Base-by-base conservation (phyloP, 2,113 vertebrate species). In the Ceratotherium simum region DNA sequence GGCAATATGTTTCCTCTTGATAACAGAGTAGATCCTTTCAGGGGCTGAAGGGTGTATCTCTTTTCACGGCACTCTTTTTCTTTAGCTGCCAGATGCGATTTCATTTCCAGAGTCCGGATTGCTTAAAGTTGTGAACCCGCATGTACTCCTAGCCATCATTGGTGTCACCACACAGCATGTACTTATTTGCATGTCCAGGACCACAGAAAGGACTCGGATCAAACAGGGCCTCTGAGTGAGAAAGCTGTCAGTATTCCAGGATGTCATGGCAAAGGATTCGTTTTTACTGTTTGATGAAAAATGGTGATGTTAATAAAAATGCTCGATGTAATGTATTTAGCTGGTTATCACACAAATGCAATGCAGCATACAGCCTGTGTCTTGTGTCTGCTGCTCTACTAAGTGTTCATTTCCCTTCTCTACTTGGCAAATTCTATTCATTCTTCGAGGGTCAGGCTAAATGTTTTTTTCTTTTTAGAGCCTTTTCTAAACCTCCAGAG, bases 231-330 rank as follows among this genome's bases (percentile, higher is more conserved):
- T 84, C 29, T 84, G 69, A 79, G n/a, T 39, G 13, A 42, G 27
- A 92, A 93, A 60, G 14, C 39, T 91, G 78, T 84, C 31, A 36
- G 25, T 75, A 56, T 92, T 92, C 13, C 65, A 94, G 16, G 80
- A 75, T 94, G 67, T 96, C 48, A 62, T 39, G 31, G 16, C 2
- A 42, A 75, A 94, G 8, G 79, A 75, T 46, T 60, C 29, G 48
- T 69, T 94, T 96, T 60, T 62, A 89, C 33, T 39, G 12, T 54
- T 67, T 85, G 67, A 84, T 80, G 58, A 56, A 91, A 86, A 84
- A 94, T 48, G 8, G 5, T 54, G 33, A 69, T 96, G 42, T 83
- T 95, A 48, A 76, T 94, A n/a, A 89, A 94, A 84, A 46, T 90
- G 7, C 16, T 72, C 87, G 42, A 48, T 85, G 64, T 65, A 79